Percentiles rank a stretch among this genome's conserved stretches.
Conservation (phyloP, 2,113 vertebrate genomes). For the Callipepla squamata region DNA sequence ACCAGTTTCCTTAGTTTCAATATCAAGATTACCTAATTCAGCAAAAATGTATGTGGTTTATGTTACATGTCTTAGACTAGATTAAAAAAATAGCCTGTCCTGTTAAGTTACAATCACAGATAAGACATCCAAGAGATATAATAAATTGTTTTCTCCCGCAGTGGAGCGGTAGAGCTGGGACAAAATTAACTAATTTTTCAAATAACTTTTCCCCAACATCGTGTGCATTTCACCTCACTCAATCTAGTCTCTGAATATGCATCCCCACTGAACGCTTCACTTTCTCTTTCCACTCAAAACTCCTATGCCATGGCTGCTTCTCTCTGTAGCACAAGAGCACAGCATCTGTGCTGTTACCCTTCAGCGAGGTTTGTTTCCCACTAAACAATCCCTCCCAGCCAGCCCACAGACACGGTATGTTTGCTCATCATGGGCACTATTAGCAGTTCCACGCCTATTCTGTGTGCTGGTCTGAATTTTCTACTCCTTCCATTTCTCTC, state of each 20-base stretch:
- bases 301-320: not conserved
- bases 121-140: not conserved
- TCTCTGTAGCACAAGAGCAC: not conserved
- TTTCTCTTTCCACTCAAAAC: not conserved
- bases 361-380: not conserved
- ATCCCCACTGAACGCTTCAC: not conserved
- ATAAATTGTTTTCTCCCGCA: not conserved
- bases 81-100: not conserved
- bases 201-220: not conserved
- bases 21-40: not conserved
- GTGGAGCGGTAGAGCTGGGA: not conserved
- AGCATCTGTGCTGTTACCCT: not conserved
- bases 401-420: not conserved
- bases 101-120: not conserved
- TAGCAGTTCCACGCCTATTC: not conserved
- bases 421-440: not conserved
- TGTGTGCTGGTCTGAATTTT: not conserved
- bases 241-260: not conserved
- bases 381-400: not conserved
- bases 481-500: not conserved
- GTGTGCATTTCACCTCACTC: not conserved
- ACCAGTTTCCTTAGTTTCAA: not conserved
- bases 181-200: not conserved
- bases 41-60: not conserved
- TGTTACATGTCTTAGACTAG: not conserved